A percentile compares a stretch with the other conserved stretches of the same genome.
phyloP scores from a whole-genome alignment of 2,888 invertebrate genomes.

The Tenthredo notha region DNA sequence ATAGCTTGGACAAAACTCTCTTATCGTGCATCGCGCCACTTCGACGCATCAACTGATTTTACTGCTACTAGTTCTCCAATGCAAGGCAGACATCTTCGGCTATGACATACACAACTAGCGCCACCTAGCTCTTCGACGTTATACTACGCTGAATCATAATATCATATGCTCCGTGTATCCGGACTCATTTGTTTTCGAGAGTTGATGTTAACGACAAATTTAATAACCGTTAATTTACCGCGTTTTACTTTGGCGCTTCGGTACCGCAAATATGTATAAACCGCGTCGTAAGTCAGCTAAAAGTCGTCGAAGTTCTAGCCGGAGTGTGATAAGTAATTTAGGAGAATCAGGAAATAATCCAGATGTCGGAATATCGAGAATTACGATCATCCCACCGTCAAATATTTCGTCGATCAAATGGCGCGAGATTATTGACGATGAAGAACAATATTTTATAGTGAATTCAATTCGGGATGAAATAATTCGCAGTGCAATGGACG shows the following conservation, averaged over 20 bases:
- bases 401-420: slow-evolving; percentile 37
- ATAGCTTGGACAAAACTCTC: slow-evolving; percentile 25
- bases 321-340: slow-evolving; percentile 4
- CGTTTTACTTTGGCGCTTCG: background rate
- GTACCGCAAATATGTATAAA: slow-evolving; percentile 1
- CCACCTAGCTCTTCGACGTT: background rate
- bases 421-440: slow-evolving; percentile 44
- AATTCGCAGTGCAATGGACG: slow-evolving; percentile 33
- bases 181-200: background rate
- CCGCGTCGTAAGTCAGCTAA: slow-evolving; percentile 20
- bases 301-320: slow-evolving; percentile 41
- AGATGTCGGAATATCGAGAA: background rate
- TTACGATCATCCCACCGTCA: background rate
- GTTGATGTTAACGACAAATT: background rate
- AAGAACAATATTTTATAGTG: slow-evolving; percentile 26
- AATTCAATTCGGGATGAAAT: slow-evolving; percentile 45
- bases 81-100: slow-evolving; percentile 4
- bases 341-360: slow-evolving; percentile 2
- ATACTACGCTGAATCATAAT: background rate
- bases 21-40: slow-evolving; percentile 45
- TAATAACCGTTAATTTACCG: background rate
- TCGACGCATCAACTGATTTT: slow-evolving; percentile 27
- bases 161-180: background rate
- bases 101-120: background rate
- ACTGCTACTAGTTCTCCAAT: background rate